Evolutionary conservation across 2,797 vertebrate species (phyloP).

Genomic region (Centropyge bicolor): DNA sequence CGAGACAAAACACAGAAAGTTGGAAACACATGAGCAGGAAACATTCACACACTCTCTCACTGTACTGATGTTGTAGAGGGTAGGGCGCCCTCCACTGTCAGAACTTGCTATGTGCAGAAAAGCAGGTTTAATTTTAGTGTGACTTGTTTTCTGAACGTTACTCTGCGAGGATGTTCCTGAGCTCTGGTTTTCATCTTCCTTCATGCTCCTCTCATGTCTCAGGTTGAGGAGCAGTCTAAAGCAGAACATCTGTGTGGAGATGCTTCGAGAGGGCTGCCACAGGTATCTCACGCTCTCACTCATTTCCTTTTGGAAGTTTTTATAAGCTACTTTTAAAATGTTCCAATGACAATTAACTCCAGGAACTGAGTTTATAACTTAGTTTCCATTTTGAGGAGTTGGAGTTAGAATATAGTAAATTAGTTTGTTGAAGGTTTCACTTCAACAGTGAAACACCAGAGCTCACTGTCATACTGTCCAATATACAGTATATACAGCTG

Average conservation of each 20-base stretch:
- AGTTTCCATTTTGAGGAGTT: not conserved
- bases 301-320: not conserved
- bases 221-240: conserved; percentile 88
- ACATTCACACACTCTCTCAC: not conserved
- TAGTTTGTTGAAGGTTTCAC: not conserved
- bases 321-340: not conserved
- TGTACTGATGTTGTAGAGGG: not conserved
- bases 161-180: not conserved
- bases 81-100: conserved; percentile 19
- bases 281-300: conserved; percentile 62
- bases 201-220: conserved; percentile 20
- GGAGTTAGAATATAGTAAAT: not conserved
- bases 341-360: not conserved
- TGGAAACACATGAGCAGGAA: not conserved
- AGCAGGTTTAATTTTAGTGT: not conserved
- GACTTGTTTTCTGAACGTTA: not conserved
- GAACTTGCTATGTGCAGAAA: not conserved
- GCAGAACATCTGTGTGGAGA: conserved; percentile 90
- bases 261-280: conserved; percentile 90
- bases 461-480: not conserved
- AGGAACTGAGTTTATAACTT: not conserved
- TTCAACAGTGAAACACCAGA: not conserved
- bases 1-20: too few relatives aligned
- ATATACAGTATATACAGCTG: not conserved
- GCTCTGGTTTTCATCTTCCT: not conserved